These are phyloP conservation scores for Periophthalmodon schlosseri DNA, from an alignment of 2,113 vertebrate species.

Conservation along the genomic window DNA sequence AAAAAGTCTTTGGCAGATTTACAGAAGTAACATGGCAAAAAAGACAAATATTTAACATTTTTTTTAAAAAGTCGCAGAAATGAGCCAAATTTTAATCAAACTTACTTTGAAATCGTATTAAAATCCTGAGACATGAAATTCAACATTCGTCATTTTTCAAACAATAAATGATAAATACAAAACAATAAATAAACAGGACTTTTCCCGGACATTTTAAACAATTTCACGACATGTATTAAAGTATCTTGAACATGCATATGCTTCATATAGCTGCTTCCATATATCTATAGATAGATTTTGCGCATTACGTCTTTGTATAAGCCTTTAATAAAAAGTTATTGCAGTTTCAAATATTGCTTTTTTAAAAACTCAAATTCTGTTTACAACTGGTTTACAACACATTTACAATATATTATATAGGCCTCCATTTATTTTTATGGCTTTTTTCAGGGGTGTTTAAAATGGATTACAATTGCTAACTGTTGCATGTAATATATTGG, in stretches of 20 bases:
- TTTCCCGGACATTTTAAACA: background rate
- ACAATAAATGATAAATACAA: slow-evolving; percentile 1
- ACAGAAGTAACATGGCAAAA: slow-evolving; percentile 53
- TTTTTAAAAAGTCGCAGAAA: slow-evolving; percentile 3
- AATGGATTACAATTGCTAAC: no score
- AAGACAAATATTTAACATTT: background rate
- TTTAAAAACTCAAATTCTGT: background rate
- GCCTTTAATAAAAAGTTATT: background rate
- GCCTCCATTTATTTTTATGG: background rate
- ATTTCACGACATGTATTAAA: background rate
- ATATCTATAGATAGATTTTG: background rate
- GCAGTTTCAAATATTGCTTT: slow-evolving; percentile 6
- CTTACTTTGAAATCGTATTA: background rate
- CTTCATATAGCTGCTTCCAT: background rate
- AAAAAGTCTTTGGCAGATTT: slow-evolving; percentile 79
- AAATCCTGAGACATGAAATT: background rate
- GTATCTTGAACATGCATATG: background rate
- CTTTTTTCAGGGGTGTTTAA: background rate
- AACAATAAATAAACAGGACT: slow-evolving; percentile 5
- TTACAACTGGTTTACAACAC: background rate
- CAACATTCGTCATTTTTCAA: background rate
- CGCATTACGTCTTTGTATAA: background rate
- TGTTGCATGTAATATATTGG: no score
- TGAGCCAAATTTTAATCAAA: background rate
- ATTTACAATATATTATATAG: background rate